Evolutionary conservation across 2,797 vertebrate species (phyloP).

Genomic region (Forpus xanthops): DNA sequence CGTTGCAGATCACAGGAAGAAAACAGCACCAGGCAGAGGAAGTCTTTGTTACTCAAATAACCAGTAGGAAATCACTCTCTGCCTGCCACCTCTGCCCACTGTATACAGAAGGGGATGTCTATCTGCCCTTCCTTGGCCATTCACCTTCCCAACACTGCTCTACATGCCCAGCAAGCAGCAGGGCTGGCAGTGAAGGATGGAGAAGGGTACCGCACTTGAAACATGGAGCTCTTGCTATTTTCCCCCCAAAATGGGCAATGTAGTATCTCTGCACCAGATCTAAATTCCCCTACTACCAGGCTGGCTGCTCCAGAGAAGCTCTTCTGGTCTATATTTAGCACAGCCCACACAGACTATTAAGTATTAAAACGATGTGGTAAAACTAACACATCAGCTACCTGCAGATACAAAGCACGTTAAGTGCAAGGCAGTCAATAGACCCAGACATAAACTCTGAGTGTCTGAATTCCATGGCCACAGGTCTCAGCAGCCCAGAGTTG

Average conservation of each 20-base stretch:
- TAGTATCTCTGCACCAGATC: background rate
- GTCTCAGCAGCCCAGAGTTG: background rate
- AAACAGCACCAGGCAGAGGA: background rate
- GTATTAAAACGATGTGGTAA: background rate
- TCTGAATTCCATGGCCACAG: accelerated
- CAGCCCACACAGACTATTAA: background rate
- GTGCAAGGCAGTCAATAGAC: background rate
- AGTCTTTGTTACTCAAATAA: accelerated
- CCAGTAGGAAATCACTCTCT: background rate
- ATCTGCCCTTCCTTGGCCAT: accelerated
- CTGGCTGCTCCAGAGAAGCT: background rate
- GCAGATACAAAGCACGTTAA: accelerated
- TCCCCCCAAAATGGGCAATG: accelerated
- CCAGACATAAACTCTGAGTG: accelerated
- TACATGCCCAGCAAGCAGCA: background rate
- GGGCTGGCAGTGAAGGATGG: too few relatives aligned
- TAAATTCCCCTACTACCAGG: background rate
- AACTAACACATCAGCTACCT: background rate
- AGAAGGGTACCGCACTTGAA: accelerated
- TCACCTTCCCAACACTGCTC: accelerated
- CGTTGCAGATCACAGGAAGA: background rate
- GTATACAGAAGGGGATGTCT: accelerated
- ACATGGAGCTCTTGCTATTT: background rate
- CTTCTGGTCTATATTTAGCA: background rate
- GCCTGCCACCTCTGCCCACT: background rate